Percentiles rank a stretch among this genome's conserved stretches.
These are phyloP conservation scores for Centropus bengalensis DNA, from an alignment of 2,113 vertebrate genomes.

Conservation along the genomic window DNA sequence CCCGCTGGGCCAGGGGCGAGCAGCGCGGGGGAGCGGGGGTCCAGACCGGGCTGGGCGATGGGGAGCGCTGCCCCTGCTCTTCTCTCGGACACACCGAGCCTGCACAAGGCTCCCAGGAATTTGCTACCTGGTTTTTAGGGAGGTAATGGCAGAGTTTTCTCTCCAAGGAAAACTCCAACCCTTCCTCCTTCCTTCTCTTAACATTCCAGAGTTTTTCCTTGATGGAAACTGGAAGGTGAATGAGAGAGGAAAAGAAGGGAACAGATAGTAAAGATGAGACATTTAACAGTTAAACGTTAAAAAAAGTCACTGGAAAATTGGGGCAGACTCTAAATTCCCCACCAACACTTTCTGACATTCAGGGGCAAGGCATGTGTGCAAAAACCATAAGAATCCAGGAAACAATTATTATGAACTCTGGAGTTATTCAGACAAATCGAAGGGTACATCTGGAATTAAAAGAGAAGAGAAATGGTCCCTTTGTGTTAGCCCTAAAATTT, in stretches of 20 bases:
- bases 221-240: neutral
- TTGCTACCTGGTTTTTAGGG: neutral
- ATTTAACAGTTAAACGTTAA: neutral
- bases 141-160: neutral
- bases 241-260: neutral
- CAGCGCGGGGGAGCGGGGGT: neutral
- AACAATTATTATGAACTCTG: neutral
- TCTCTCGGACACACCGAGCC: neutral
- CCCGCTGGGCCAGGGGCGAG: neutral
- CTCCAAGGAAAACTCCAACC: neutral
- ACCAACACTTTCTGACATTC: neutral
- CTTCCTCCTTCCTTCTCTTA: neutral
- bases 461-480: neutral
- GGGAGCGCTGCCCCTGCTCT: neutral
- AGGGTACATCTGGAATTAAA: neutral
- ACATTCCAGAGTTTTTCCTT: neutral
- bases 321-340: neutral
- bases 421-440: neutral
- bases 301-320: neutral
- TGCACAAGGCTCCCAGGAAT: neutral
- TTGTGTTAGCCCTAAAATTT: neutral
- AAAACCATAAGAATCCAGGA: neutral
- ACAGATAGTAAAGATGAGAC: neutral
- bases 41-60: neutral
- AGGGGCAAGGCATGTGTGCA: fast-evolving